phyloP scores from a whole-genome alignment of 2,113 vertebrate genomes.

The Scartelaos histophorus region DNA sequence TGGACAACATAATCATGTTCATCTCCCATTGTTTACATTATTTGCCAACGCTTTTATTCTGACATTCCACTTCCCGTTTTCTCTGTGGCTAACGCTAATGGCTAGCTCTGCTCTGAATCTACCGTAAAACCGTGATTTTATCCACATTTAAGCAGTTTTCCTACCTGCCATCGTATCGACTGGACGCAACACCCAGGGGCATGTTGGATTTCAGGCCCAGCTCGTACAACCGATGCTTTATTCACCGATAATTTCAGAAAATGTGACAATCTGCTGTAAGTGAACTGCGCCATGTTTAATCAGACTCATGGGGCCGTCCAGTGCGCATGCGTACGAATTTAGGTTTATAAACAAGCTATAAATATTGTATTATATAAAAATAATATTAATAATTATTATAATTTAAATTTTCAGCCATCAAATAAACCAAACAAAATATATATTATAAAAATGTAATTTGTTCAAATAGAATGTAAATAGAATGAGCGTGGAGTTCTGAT shows the following conservation, averaged over 20 bases:
- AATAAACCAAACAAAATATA: neutral
- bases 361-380: neutral
- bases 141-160: neutral
- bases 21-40: accelerated
- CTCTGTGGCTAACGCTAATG: neutral
- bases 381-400: too few relatives aligned
- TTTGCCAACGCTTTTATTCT: neutral
- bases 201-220: constrained; percentile 12
- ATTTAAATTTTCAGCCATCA: too few relatives aligned
- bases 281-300: constrained; percentile 46
- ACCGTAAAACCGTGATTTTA: neutral
- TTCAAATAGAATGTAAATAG: too few relatives aligned
- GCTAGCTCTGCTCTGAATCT: constrained; percentile 1
- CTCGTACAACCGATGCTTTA: constrained; percentile 4
- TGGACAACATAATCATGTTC: neutral
- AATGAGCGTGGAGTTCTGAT: too few relatives aligned
- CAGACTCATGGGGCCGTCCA: constrained; percentile 14
- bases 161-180: constrained; percentile 66
- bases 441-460: neutral
- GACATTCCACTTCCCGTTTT: constrained; percentile 4
- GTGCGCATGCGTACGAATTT: neutral
- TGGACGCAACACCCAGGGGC: constrained; percentile 26
- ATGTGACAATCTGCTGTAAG: constrained; percentile 45
- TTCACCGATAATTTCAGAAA: constrained; percentile 23
- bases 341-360: neutral